Conservation (phyloP, 1,140 invertebrate genomes). For the Probaryconus sp. region DNA sequence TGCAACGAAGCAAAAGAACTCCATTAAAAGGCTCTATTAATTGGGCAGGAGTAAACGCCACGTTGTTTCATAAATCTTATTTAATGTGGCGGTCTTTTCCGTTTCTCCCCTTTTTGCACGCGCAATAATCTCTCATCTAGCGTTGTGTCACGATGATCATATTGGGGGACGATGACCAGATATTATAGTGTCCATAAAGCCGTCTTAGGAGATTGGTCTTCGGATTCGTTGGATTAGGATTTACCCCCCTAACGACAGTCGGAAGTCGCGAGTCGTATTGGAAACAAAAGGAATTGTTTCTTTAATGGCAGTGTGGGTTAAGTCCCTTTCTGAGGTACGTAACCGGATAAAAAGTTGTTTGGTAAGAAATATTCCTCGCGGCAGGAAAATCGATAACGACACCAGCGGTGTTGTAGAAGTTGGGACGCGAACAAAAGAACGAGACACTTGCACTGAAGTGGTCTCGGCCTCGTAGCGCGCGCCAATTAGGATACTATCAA, state of each 20-base stretch:
- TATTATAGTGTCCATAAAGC: slow-evolving; percentile 74
- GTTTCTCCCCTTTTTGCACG: slow-evolving; percentile 53
- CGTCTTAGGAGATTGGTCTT: slow-evolving; percentile 71
- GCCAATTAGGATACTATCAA: slow-evolving; percentile 70
- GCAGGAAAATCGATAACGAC: background rate
- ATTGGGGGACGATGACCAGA: slow-evolving; percentile 64
- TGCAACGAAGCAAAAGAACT: no score
- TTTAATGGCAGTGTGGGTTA: no score
- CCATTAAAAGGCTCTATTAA: slow-evolving; percentile 72
- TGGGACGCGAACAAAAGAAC: slow-evolving; percentile 52
- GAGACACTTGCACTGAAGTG: slow-evolving; percentile 31
- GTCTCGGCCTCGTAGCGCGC: slow-evolving; percentile 45
- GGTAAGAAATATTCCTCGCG: no score
- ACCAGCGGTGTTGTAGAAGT: slow-evolving; percentile 1
- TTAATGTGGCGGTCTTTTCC: slow-evolving; percentile 74
- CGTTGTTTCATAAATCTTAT: slow-evolving; percentile 71
- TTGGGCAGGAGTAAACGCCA: slow-evolving; percentile 66
- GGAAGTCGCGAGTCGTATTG: slow-evolving; percentile 65
- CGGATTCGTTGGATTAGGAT: slow-evolving; percentile 68
- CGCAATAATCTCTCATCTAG: slow-evolving; percentile 70
- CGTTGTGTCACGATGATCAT: slow-evolving; percentile 58
- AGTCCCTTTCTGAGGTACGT: no score
- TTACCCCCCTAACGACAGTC: slow-evolving; percentile 73
- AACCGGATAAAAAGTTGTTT: no score
- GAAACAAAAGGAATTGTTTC: no score